Conservation (phyloP, 30 jellyfish, hydroid and myxozoan species). For the Catostylus mosaicus region DNA sequence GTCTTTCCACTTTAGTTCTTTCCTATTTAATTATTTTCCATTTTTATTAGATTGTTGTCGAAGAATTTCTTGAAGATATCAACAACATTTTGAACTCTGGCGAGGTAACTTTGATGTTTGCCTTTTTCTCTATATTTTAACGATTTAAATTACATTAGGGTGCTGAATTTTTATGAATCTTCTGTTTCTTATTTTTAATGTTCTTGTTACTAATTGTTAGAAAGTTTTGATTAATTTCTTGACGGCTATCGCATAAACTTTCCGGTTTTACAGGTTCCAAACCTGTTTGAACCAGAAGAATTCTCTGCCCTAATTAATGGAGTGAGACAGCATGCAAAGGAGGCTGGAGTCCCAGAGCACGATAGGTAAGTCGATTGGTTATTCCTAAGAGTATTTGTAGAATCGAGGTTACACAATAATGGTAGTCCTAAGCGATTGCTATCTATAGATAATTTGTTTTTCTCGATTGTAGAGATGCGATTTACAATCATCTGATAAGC, state of each 20-base stretch:
- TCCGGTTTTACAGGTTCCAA: constrained; percentile 75
- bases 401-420: neutral
- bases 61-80: constrained; percentile 93
- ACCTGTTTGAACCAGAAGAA: constrained; percentile 94
- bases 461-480: constrained; percentile 72
- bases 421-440: no score
- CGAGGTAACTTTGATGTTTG: constrained; percentile 74
- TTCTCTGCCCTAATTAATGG: constrained; percentile 82
- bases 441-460: neutral
- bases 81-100: constrained; percentile 93
- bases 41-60: constrained; percentile 89
- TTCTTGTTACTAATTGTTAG: neutral
- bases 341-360: constrained; percentile 94
- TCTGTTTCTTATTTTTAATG: no score
- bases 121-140: no score
- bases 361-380: constrained; percentile 60
- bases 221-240: neutral
- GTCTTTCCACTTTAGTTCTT: no score
- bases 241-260: neutral
- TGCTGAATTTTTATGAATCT: neutral
- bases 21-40: no score
- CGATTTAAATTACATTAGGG: no score
- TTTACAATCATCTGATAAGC: constrained; percentile 77
- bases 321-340: constrained; percentile 95
- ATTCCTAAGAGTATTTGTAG: neutral